Percentiles rank a stretch among this genome's conserved stretches.
Evolutionary conservation across 2,113 vertebrate genomes (phyloP).

Genomic region (Cromileptes altivelis): DNA sequence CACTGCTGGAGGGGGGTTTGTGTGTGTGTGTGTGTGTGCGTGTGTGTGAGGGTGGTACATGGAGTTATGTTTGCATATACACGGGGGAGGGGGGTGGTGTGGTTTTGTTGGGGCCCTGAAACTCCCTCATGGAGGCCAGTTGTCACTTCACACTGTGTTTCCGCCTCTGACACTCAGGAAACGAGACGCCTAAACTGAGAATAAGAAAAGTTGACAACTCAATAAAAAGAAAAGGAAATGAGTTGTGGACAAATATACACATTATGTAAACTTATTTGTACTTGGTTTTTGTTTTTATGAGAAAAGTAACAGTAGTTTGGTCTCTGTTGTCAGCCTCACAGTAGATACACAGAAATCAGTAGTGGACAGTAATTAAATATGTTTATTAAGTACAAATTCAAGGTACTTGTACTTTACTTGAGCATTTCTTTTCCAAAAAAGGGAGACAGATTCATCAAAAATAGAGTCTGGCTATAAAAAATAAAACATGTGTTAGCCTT

Average conservation of each 20-base stretch:
- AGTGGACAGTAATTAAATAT: no score
- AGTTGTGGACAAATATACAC: neutral
- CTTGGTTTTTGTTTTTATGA: no score
- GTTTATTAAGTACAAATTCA: no score
- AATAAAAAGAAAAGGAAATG: neutral
- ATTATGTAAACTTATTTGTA: no score
- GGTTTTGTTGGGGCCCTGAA: constrained; percentile 30
- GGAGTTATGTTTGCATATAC: constrained; percentile 13
- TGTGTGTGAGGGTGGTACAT: neutral
- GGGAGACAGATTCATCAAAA: no score
- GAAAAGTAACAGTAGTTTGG: neutral
- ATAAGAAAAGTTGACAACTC: neutral
- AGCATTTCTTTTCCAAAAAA: no score
- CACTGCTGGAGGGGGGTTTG: constrained; percentile 16
- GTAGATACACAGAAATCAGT: no score
- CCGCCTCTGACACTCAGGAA: constrained; percentile 36
- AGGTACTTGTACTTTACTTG: no score
- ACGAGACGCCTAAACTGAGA: neutral
- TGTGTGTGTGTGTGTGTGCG: constrained; percentile 3
- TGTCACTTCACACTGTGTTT: constrained; percentile 3
- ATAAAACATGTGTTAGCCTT: no score
- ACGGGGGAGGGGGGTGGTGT: neutral
- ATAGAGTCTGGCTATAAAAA: no score
- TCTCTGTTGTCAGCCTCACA: neutral
- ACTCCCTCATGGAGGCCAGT: constrained; percentile 16